A percentile compares a stretch with the other conserved stretches of the same genome.
These are phyloP conservation scores for Lanistes nyassanus DNA, from an alignment of 1,140 invertebrate species.

Conservation along the genomic window DNA sequence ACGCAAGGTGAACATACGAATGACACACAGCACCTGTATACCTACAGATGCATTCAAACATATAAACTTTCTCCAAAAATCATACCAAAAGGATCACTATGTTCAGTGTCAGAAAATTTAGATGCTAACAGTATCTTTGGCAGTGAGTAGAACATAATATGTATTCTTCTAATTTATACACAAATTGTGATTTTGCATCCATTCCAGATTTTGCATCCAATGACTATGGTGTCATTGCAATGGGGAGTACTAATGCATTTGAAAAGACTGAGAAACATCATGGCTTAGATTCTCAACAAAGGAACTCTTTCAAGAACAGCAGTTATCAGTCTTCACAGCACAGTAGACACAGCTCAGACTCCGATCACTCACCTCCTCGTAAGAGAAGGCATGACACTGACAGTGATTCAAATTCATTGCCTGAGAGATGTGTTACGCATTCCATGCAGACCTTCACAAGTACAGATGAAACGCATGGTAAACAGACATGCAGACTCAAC, in stretches of 20 bases:
- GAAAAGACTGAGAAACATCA: not conserved
- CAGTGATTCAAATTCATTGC: constrained; percentile 40
- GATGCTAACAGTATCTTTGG: not conserved
- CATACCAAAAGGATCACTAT: not conserved
- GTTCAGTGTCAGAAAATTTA: not conserved
- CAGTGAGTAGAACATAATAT: not conserved
- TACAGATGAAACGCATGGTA: constrained; percentile 1
- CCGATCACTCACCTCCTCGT: constrained; percentile 52
- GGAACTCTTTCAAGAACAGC: no score
- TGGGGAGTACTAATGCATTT: not conserved
- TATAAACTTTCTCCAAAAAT: not conserved
- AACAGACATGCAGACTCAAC: constrained; percentile 40
- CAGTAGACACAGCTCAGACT: constrained; percentile 52
- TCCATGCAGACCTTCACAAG: constrained; percentile 13
- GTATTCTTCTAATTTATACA: not conserved
- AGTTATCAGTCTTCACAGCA: constrained; percentile 21
- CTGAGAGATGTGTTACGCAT: constrained; percentile 41
- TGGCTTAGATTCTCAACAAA: no score
- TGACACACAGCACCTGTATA: not conserved
- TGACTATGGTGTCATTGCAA: constrained; percentile 17
- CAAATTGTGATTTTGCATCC: no score
- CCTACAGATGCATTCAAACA: not conserved
- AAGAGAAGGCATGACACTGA: constrained; percentile 32
- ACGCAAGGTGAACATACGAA: not conserved
- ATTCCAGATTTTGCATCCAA: constrained; percentile 12